Evolutionary conservation across 2,888 invertebrate genomes (phyloP), one percentile per base, ranked within the genome.

Genomic region (Phyllotreta cruciferae): DNA sequence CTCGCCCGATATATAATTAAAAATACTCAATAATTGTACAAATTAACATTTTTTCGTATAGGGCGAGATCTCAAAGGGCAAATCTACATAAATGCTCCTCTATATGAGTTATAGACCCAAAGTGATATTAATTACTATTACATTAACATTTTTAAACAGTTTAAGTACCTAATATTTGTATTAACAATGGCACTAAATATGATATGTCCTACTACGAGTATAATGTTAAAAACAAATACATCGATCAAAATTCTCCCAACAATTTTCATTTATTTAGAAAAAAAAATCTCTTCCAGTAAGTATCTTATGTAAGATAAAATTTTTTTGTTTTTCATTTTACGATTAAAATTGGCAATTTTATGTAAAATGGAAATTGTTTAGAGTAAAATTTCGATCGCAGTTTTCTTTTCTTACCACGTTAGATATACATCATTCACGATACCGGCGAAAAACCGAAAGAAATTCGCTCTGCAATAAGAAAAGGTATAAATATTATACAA

Each of bases 401-500:
- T 42, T 49, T 45, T 50, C 45, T 47, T 44, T 52, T 54, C 11
- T 56, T 53, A 55, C 53, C 13, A 42, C 61, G 41, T 60, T 56
- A 56, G 50, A 58, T 58, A 52, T 53, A 60, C 44, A 53, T 44
- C 60, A 60, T 60, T 60, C 60, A 60, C 52, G 42, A 49, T 24
- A 57, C 61, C 10, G 42, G 60, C 55, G 52, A 58, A 61, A 66
- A 68, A 60, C 60, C 68, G 61, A 58, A 69, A 68, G 63, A 66
- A 70, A 54, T 42, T 63, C 41, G 53, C 57, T 63, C 67, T 52
- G 58, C 41, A 60, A 52, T 37, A 35, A 69, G 70, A 66, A 68
- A 60, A 67, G 74, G 75, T 77, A 77, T 78, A 77, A 77, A 77
- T 77, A 77, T 78, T 77, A 77, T 78, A 77, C 77, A 75, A 71